Evolutionary conservation across 1,140 invertebrate species (phyloP), one percentile per base, ranked within the genome.

Genomic region (Scaptodrosophila lebanonensis): DNA sequence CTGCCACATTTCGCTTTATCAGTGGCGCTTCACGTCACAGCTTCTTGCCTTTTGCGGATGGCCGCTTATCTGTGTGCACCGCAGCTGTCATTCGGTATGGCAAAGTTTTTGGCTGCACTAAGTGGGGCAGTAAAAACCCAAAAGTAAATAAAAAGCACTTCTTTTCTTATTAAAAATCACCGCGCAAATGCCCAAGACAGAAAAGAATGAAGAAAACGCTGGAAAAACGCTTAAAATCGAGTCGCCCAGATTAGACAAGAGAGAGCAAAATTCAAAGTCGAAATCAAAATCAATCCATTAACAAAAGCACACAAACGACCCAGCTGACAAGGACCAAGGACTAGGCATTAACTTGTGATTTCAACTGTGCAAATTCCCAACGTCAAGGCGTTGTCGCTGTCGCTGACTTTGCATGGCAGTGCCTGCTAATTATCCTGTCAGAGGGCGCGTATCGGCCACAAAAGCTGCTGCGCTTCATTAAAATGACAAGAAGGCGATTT

Each of bases 201-300:
- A 45, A 60, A 59, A 42, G 52, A 47, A 43, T 30, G 4, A 20
- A 9, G 25, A 15, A 53, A 32, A 7, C 2, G 29, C 3, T 6
- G 2, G 29, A 39, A 43, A 39, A 44, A 47, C 38, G 49, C 38
- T 29, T 27, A 56, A 62, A 61, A 54, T 52, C 30, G 45, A 45
- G 56, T 66, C 63, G 51, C 52, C 53, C 76, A 83, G 76, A 83
- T 83, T 76, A 83, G 76, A 61, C 66, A 60, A 67, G 65, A 62
- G 69, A 75, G 70, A n/a, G n/a, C n/a, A n/a, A n/a, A n/a, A n/a
- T n/a, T n/a, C n/a, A n/a, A n/a, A n/a, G n/a, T n/a, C n/a, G n/a
- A 79, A 72, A 75, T 79, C 63, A 77, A 77, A 84, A 84, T 84
- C 82, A 84, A 84, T 84, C 82, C 82, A 84, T 84, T 84, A 84